phyloP scores from a whole-genome alignment of 2,113 vertebrate genomes.

The Gymnogyps californianus region DNA sequence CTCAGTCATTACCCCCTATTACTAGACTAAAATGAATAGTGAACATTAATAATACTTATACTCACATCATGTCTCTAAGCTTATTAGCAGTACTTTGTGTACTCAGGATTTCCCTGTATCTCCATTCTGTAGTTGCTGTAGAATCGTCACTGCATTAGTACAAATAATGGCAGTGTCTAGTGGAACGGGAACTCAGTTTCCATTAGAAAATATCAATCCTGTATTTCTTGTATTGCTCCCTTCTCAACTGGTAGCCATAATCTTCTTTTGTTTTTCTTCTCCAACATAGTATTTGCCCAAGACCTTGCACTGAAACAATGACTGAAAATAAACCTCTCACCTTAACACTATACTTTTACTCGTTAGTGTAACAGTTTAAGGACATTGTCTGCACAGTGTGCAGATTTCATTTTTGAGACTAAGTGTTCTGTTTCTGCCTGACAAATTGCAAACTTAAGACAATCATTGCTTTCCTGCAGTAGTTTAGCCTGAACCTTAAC shows the following conservation, averaged over 20 bases:
- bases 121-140: background rate
- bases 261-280: background rate
- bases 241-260: background rate
- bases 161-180: background rate
- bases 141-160: background rate
- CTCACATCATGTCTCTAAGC: background rate
- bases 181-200: background rate
- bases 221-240: background rate
- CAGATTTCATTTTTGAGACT: background rate
- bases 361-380: background rate
- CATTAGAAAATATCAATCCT: background rate
- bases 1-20: background rate
- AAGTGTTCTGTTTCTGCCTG: background rate
- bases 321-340: background rate
- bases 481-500: background rate
- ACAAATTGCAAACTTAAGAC: constrained; percentile 7
- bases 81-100: background rate
- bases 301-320: background rate
- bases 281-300: background rate
- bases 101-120: background rate
- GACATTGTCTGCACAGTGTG: background rate
- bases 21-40: background rate
- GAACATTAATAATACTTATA: background rate
- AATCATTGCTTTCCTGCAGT: background rate
- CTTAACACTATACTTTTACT: background rate